Conservation (phyloP, 1,140 invertebrate species). For the Drosophila rhopaloa region DNA sequence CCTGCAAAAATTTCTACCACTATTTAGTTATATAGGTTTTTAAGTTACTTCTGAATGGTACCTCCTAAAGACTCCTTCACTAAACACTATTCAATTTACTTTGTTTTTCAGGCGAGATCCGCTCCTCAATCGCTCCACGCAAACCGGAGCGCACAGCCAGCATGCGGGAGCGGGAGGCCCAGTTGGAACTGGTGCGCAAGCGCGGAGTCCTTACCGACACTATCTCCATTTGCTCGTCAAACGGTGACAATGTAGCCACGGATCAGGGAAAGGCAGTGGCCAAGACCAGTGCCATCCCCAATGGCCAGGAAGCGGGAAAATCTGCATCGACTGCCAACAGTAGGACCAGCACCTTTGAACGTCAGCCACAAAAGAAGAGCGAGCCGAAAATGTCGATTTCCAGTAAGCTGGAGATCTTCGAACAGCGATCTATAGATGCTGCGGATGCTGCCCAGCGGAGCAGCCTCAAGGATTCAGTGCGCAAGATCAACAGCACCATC, state of each 20-base stretch:
- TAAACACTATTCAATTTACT: background rate
- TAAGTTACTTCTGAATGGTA: too few species aligned
- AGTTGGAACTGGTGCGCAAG: conserved; percentile 87
- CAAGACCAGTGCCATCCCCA: conserved; percentile 25
- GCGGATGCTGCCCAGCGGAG: conserved; percentile 63
- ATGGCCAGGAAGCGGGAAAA: conserved; percentile 36
- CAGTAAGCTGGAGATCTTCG: conserved; percentile 82
- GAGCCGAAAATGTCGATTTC: conserved; percentile 75
- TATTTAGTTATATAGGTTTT: background rate
- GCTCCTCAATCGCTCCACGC: conserved; percentile 89
- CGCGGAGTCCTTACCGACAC: conserved; percentile 80
- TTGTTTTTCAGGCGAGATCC: conserved; percentile 87
- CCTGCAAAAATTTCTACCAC: too few species aligned
- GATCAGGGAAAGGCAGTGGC: conserved; percentile 48
- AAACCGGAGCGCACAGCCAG: conserved; percentile 93
- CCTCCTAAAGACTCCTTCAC: background rate
- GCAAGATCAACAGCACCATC: conserved; percentile 83
- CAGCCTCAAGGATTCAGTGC: conserved; percentile 83
- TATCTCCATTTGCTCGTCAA: conserved; percentile 85
- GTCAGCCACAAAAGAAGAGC: conserved; percentile 61
- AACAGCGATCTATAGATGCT: conserved; percentile 55
- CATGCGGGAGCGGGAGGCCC: conserved; percentile 90
- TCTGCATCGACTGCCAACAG: conserved; percentile 47
- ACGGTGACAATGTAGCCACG: conserved; percentile 78
- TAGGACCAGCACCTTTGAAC: conserved; percentile 75